Conservation (phyloP, 2,113 vertebrate genomes). For the Alectura lathami region DNA sequence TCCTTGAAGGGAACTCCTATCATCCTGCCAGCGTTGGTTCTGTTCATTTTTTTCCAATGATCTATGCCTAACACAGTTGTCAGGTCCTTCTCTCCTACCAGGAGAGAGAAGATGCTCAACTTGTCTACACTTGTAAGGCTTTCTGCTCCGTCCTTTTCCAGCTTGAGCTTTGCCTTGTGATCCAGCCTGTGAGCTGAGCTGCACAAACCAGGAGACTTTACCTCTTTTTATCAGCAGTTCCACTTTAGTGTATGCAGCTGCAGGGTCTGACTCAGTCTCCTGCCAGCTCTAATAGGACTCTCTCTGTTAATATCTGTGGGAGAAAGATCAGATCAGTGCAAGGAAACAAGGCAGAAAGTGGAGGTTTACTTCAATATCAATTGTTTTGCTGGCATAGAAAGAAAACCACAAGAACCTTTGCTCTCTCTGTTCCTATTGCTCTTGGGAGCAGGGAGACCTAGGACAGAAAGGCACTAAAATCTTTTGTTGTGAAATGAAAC, state of each 20-base stretch:
- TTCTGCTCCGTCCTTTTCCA: not conserved
- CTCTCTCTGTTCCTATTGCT: not conserved
- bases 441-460: not conserved
- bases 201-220: not conserved
- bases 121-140: not conserved
- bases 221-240: not conserved
- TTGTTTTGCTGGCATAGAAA: not conserved
- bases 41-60: not conserved
- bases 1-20: not conserved
- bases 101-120: not conserved
- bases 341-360: conserved; percentile 5
- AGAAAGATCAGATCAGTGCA: not conserved
- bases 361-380: not conserved
- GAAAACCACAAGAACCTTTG: not conserved
- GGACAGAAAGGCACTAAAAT: not conserved
- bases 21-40: not conserved
- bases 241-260: not conserved
- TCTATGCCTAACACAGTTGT: not conserved
- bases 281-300: not conserved
- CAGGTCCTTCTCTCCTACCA: not conserved
- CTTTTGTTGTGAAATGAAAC: not conserved
- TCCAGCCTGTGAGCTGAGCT: not conserved
- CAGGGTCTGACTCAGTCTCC: not conserved
- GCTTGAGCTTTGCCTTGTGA: not conserved
- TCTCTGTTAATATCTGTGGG: not conserved